phyloP scores from a whole-genome alignment of 2,888 invertebrate genomes.

The Sinentomon sp. region DNA sequence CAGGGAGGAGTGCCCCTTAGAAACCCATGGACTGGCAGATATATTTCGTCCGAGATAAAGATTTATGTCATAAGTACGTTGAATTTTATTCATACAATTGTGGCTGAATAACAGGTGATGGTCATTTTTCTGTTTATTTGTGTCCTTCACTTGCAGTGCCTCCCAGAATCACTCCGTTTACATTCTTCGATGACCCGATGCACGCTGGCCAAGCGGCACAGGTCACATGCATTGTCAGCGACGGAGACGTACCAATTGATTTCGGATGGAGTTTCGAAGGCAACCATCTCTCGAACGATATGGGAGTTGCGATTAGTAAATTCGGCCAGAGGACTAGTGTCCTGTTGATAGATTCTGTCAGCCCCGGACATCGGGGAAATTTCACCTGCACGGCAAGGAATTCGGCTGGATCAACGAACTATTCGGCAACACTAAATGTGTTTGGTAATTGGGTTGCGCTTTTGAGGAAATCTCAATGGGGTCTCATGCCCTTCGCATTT shows the following conservation, averaged over 20 bases:
- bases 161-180: conserved; percentile 27
- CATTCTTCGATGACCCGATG: conserved; percentile 24
- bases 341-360: conserved; percentile 18
- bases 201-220: conserved; percentile 18
- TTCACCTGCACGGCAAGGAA: conserved; percentile 20
- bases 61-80: too few species aligned
- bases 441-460: conserved; percentile 18
- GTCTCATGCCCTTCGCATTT: too few species aligned
- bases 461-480: too few species aligned
- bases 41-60: too few species aligned
- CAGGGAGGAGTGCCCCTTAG: too few species aligned
- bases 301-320: conserved; percentile 17
- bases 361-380: conserved; percentile 18
- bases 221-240: conserved; percentile 18
- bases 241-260: conserved; percentile 22
- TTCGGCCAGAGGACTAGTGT: conserved; percentile 17
- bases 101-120: too few species aligned
- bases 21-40: too few species aligned
- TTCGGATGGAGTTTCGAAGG: conserved; percentile 23
- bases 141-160: conserved; percentile 18
- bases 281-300: conserved; percentile 18
- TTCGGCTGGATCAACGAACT: conserved; percentile 16
- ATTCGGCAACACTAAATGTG: conserved; percentile 18
- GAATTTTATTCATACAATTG: too few species aligned
- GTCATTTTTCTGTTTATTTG: conserved; percentile 19